These are phyloP conservation scores for Apotomis betuletana DNA, from an alignment of 2,888 invertebrate genomes.

Conservation along the genomic window DNA sequence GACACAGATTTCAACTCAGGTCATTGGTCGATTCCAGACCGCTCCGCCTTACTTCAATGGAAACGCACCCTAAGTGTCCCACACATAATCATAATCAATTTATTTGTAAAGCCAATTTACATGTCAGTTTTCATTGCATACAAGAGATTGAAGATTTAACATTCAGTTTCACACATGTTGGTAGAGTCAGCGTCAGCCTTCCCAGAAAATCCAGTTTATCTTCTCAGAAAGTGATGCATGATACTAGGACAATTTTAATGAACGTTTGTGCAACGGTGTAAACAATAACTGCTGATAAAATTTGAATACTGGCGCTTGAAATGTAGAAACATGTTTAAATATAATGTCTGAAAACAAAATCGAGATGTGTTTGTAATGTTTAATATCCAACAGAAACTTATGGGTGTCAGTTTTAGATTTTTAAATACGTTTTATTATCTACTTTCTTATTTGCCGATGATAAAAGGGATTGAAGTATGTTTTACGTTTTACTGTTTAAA, in stretches of 20 bases:
- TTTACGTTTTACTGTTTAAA: too few relatives aligned
- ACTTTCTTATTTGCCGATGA: not conserved
- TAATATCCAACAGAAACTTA: constrained; percentile 1
- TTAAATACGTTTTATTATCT: not conserved
- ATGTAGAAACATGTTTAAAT: constrained; percentile 4
- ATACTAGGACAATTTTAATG: not conserved
- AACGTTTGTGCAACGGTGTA: not conserved
- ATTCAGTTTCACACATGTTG: too few relatives aligned
- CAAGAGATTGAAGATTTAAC: too few relatives aligned
- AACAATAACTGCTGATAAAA: constrained; percentile 15
- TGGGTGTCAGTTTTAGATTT: not conserved
- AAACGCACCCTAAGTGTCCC: too few relatives aligned
- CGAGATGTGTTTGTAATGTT: not conserved
- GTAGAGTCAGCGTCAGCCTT: too few relatives aligned
- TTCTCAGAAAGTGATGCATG: not conserved
- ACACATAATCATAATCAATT: too few relatives aligned
- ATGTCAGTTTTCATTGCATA: too few relatives aligned
- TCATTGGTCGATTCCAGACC: too few relatives aligned
- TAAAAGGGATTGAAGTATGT: not conserved
- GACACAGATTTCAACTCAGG: too few relatives aligned
- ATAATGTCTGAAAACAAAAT: not conserved
- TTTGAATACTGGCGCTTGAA: not conserved
- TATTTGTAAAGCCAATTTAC: too few relatives aligned
- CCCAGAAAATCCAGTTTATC: too few relatives aligned
- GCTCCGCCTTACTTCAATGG: too few relatives aligned